phyloP scores from a whole-genome alignment of 2,888 invertebrate species.

The Luperina testacea region DNA sequence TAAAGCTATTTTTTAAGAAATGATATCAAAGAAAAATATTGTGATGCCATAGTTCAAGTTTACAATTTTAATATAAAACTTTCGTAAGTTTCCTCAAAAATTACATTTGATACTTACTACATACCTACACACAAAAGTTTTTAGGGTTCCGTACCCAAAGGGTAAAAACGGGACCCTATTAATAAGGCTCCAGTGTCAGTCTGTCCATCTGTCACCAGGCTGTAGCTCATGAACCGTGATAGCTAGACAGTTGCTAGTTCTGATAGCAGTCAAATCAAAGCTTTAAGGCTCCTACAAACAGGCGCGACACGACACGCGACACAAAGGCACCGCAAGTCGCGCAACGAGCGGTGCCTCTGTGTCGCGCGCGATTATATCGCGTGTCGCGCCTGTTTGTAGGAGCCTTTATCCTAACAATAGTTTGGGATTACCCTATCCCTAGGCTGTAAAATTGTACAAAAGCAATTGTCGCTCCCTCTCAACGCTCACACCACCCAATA shows the following conservation, averaged over 20 bases:
- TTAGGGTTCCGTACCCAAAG: too few species aligned
- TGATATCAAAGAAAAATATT: neutral
- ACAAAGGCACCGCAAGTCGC: too few species aligned
- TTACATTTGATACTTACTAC: neutral
- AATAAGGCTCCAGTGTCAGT: too few species aligned
- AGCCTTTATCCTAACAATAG: neutral
- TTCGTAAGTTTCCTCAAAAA: neutral
- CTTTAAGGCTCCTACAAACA: too few species aligned
- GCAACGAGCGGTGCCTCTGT: too few species aligned
- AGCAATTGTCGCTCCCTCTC: constrained; percentile 47
- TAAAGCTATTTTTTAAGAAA: neutral
- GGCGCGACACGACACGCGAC: too few species aligned
- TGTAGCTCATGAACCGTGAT: too few species aligned
- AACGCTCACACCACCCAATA: constrained; percentile 64
- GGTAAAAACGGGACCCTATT: too few species aligned
- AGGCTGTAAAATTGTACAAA: constrained; percentile 2
- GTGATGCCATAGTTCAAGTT: neutral
- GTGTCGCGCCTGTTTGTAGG: too few species aligned
- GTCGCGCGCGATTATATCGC: too few species aligned
- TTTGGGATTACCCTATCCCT: constrained; percentile 1
- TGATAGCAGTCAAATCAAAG: constrained; percentile 27
- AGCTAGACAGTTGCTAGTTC: neutral
- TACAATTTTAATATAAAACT: neutral
- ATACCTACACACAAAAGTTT: too few species aligned
- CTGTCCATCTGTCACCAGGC: too few species aligned